Conservation (phyloP, 2,113 vertebrate species). For the Lontra canadensis region DNA sequence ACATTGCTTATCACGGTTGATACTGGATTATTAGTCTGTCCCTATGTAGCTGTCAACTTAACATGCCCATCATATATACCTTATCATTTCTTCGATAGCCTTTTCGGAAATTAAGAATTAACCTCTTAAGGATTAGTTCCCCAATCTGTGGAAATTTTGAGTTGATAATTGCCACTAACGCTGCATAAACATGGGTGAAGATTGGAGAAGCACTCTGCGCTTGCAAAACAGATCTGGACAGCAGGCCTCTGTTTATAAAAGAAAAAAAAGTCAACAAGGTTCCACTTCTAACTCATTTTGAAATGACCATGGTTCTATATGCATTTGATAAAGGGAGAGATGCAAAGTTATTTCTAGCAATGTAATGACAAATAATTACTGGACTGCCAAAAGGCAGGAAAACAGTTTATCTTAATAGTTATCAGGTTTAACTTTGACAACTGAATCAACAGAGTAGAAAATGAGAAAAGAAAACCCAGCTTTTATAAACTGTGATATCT, state of each 20-base stretch:
- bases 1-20: not conserved
- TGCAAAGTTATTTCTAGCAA: slow-evolving; percentile 12
- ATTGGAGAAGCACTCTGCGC: slow-evolving; percentile 97
- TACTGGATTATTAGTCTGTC: not conserved
- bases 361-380: not conserved
- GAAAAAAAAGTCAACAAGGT: slow-evolving; percentile 11
- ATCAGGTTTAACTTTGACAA: not conserved
- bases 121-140: slow-evolving; percentile 96
- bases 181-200: slow-evolving; percentile 97
- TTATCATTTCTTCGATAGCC: slow-evolving; percentile 98
- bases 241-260: slow-evolving; percentile 88
- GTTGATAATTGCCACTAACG: slow-evolving; percentile 98
- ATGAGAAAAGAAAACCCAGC: not conserved
- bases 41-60: not conserved
- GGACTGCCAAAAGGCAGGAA: not conserved
- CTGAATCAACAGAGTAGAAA: slow-evolving; percentile 1
- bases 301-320: not conserved
- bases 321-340: not conserved
- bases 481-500: not conserved
- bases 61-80: slow-evolving; percentile 82
- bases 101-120: slow-evolving; percentile 96
- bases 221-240: slow-evolving; percentile 94
- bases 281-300: not conserved
- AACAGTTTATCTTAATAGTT: not conserved
- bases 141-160: slow-evolving; percentile 98